phyloP scores from a whole-genome alignment of 1,140 invertebrate genomes.

The Dendrolimus punctatus region DNA sequence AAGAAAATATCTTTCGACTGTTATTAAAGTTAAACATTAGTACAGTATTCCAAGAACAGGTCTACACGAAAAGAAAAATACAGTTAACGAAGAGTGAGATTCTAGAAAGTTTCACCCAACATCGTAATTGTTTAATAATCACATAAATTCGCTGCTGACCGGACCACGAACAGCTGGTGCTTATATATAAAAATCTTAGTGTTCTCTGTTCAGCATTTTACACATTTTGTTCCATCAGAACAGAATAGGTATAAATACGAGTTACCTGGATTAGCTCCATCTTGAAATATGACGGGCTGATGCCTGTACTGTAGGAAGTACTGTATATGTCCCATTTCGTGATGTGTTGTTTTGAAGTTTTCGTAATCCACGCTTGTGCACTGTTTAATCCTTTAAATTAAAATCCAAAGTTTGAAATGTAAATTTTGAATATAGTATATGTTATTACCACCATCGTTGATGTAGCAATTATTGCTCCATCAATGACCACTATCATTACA shows the following conservation, averaged over 20 bases:
- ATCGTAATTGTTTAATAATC: conserved; percentile 15
- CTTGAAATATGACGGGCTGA: conserved; percentile 76
- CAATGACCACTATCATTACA: too few species aligned
- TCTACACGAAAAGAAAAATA: background rate
- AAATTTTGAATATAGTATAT: conserved; percentile 11
- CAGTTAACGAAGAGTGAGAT: conserved; percentile 1
- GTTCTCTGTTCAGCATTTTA: conserved; percentile 80
- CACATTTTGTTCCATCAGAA: conserved; percentile 90
- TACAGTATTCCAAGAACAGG: too few species aligned
- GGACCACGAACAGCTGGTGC: conserved; percentile 80
- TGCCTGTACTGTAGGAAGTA: conserved; percentile 83
- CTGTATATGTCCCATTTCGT: conserved; percentile 86
- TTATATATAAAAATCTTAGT: conserved; percentile 88
- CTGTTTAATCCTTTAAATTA: conserved; percentile 68
- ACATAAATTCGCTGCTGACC: conserved; percentile 88
- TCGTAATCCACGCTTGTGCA: conserved; percentile 65
- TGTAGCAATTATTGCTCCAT: too few species aligned
- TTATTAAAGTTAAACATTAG: too few species aligned
- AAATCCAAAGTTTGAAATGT: conserved; percentile 16
- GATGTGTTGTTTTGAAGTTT: conserved; percentile 75
- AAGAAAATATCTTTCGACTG: too few species aligned
- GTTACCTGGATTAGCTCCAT: conserved; percentile 81
- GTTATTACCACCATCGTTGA: too few species aligned
- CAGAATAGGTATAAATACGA: conserved; percentile 13
- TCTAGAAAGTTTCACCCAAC: background rate